Evolutionary conservation across 2,797 vertebrate genomes (phyloP).

Genomic region (Poecilia picta): DNA sequence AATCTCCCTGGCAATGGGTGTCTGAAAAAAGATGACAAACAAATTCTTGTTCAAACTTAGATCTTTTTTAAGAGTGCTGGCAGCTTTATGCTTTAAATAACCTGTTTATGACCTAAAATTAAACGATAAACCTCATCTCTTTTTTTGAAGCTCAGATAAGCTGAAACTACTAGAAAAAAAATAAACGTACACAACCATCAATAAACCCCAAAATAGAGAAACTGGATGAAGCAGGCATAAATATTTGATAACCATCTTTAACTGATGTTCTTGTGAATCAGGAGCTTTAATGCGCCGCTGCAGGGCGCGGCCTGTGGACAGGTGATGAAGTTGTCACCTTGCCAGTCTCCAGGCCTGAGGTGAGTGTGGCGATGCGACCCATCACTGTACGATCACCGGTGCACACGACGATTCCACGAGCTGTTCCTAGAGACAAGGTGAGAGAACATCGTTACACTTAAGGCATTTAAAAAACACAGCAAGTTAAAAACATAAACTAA

Average conservation of each 20-base stretch:
- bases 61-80: not conserved
- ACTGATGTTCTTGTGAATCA: not conserved
- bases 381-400: constrained; percentile 93
- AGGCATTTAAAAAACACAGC: not conserved
- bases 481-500: not conserved
- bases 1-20: constrained; percentile 92
- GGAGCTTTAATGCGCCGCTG: not conserved
- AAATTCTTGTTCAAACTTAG: accelerated
- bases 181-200: not conserved
- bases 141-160: not conserved
- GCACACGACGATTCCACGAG: constrained; percentile 90
- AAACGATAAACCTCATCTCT: not conserved
- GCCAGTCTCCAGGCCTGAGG: constrained; percentile 91
- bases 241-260: not conserved
- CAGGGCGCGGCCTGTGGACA: not conserved
- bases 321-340: constrained; percentile 69
- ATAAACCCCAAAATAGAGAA: not conserved
- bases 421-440: constrained; percentile 81
- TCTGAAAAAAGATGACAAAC: constrained; percentile 53
- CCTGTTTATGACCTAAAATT: not conserved
- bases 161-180: not conserved
- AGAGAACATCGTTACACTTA: not conserved
- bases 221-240: not conserved
- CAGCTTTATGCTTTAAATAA: not conserved
- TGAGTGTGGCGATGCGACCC: constrained; percentile 93